These are phyloP conservation scores for Lethenteron reissneri DNA, from an alignment of 2,113 vertebrate genomes.

Conservation along the genomic window DNA sequence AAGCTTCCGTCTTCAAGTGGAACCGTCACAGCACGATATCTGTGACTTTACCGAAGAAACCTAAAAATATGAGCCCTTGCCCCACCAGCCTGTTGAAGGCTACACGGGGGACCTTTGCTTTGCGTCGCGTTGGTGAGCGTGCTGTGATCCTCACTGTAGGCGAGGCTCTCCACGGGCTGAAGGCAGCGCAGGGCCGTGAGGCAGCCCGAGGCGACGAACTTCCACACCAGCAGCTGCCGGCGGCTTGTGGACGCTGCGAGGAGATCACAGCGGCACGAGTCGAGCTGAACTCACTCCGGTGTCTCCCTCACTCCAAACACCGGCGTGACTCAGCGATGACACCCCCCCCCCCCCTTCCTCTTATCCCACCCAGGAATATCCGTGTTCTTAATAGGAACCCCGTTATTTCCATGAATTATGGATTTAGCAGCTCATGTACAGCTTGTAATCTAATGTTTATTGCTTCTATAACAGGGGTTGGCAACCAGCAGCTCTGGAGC, in stretches of 20 bases:
- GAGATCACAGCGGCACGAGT: not conserved
- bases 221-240: slow-evolving; percentile 13
- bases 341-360: no score
- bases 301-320: not conserved
- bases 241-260: slow-evolving; percentile 12
- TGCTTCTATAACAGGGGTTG: no score
- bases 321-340: not conserved
- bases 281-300: not conserved
- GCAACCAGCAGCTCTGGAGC: no score
- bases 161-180: slow-evolving; percentile 13
- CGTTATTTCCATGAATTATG: no score
- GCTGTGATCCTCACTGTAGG: slow-evolving; percentile 13
- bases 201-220: slow-evolving; percentile 13
- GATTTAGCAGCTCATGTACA: no score
- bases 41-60: no score
- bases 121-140: not conserved
- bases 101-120: not conserved
- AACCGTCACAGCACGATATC: no score
- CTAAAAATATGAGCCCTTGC: no score
- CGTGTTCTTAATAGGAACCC: no score
- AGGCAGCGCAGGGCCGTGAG: slow-evolving; percentile 11
- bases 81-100: not conserved
- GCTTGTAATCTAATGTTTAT: no score
- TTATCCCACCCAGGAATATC: no score
- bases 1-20: no score